Base-by-base conservation (phyloP, 1,140 invertebrate genomes). In the Drosophila tropicalis region DNA sequence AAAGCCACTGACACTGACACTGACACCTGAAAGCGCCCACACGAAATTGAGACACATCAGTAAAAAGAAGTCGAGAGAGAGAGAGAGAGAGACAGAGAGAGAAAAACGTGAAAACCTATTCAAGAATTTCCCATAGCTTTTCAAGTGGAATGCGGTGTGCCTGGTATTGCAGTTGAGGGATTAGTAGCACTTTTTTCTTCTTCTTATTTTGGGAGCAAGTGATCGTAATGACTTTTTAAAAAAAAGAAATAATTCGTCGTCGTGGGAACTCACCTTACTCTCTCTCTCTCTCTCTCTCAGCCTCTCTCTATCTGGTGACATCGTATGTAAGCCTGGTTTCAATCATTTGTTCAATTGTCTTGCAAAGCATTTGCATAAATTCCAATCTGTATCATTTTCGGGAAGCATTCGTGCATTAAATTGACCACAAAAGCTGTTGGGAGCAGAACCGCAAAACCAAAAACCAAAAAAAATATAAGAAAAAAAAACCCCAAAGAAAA, bases 1-100 rank as follows among this genome's bases (percentile, higher is more conserved):
- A 62, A 19, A 54, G 62, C 65, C 64, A 76, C 44, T 47, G 44
- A 47, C 44, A 51, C 41, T 47, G 41, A 47, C 44, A 51, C 44
- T 87, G 83, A 86, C 84, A 89, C 76, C 79, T 89, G 79, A 82
- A 82, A 72, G 82, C 83, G 83, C 83, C 83, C 83, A 86, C 83
- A 86, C 84, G 79, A 77, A 84, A 74, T 81, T 81, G 81, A 85
- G 81, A 85, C 67, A 85, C 74, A 66, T 39, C 58, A 63, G 63
- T 5, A 47, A 69, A 58, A 62, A 25, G 22, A 15, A 12, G 13
- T 15, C 5, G 29, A 39, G 19, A 19, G 62, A 56, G 6, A 7
- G 32, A 6, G 67, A 61, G 51, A 25, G 19, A n/a, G 9, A 13
- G 25, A 17, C 10, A 55, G 2, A 9, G 51, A 36, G 5, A 10